A percentile compares a stretch with the other conserved stretches of the same genome.
phyloP scores from a whole-genome alignment of 2,888 invertebrate genomes.

The Geophilus truncorum region DNA sequence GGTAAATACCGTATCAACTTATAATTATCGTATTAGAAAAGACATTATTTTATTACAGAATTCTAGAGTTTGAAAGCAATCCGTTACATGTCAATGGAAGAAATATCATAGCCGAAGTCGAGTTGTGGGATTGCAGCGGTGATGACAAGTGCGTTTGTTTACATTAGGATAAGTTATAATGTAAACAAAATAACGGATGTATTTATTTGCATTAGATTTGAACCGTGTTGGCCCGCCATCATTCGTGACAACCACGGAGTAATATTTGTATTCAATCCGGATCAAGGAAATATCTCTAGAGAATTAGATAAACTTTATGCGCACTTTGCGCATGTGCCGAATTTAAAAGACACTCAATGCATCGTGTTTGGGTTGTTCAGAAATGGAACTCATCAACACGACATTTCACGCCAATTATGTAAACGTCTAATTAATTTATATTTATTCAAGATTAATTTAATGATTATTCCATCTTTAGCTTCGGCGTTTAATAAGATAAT shows the following conservation, averaged over 20 bases:
- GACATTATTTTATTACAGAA: too few species aligned
- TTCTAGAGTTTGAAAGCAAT: constrained; percentile 68
- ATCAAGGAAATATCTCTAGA: constrained; percentile 53
- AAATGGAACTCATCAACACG: constrained; percentile 39
- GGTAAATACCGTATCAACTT: too few species aligned
- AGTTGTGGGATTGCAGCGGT: constrained; percentile 75
- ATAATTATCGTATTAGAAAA: too few species aligned
- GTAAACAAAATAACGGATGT: background rate
- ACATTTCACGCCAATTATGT: constrained; percentile 34
- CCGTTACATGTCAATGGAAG: constrained; percentile 59
- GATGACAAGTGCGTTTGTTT: constrained; percentile 59
- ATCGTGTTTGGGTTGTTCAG: constrained; percentile 56
- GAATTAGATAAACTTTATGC: constrained; percentile 59
- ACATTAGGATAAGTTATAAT: background rate
- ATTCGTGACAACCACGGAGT: constrained; percentile 63
- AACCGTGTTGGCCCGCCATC: constrained; percentile 71
- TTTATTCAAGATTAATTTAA: background rate
- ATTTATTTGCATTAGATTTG: constrained; percentile 57
- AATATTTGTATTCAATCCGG: constrained; percentile 63
- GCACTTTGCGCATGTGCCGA: constrained; percentile 64
- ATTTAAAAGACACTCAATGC: constrained; percentile 61
- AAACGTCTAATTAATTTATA: background rate
- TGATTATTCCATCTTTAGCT: constrained; percentile 51
- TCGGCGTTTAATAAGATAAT: constrained; percentile 58
- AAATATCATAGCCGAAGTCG: constrained; percentile 61